phyloP scores from a whole-genome alignment of 2,113 vertebrate species.

The Isichthys henryi region DNA sequence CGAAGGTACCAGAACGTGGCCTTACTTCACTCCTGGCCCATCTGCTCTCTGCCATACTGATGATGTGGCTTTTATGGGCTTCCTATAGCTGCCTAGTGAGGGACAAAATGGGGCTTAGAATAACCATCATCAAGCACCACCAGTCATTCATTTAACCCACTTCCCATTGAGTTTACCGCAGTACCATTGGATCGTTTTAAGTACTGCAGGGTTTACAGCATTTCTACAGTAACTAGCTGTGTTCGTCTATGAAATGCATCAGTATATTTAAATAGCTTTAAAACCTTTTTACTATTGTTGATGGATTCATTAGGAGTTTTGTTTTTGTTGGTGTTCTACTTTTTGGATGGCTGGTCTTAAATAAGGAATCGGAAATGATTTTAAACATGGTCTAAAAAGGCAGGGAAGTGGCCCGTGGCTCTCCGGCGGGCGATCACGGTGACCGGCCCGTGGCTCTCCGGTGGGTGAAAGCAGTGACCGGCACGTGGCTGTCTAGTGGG shows the following conservation, averaged over 20 bases:
- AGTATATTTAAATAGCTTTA: neutral
- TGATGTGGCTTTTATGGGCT: neutral
- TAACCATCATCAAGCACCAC: neutral
- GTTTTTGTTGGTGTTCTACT: neutral
- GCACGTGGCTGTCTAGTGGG: no score
- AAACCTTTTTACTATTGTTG: neutral
- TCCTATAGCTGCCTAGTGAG: neutral
- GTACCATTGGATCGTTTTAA: neutral
- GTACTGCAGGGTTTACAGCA: neutral
- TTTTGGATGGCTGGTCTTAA: neutral
- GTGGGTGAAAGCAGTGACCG: no score
- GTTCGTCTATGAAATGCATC: neutral
- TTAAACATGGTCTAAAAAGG: neutral
- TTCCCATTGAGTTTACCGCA: neutral
- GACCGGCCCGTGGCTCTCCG: no score
- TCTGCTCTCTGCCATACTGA: neutral
- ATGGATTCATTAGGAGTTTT: neutral
- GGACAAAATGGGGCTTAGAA: neutral
- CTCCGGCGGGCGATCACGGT: no score
- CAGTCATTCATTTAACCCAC: neutral
- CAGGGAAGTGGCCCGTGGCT: no score
- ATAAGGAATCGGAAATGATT: neutral
- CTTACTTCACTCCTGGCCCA: neutral
- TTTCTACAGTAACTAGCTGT: neutral
- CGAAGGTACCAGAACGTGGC: neutral